Base-by-base conservation (phyloP, 2,888 invertebrate species). In the Lasioglossum malachurum region DNA sequence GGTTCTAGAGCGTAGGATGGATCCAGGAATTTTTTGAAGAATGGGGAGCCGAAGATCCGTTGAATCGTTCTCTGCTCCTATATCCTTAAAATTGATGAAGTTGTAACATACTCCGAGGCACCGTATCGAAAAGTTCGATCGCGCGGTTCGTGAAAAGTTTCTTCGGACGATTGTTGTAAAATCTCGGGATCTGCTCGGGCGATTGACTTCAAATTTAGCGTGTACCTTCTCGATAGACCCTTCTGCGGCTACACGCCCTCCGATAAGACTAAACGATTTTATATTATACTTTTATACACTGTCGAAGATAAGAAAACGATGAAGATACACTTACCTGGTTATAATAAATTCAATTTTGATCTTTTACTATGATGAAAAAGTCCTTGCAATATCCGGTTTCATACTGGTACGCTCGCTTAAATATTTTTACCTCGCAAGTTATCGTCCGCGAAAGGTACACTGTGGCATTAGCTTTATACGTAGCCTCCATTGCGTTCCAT, bases 161-260 rank as follows among this genome's bases (percentile, higher is more conserved):
- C 64, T 64, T 31, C 16, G 16, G 27, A 27, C 27, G 31, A 64
- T 64, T 64, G 64, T 64, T 64, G 64, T 31, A 64, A 64, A 31
- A 64, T 31, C 64, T 64, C 64, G 64, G 16, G 64, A 64, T 64
- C 64, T 14, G 14, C 31, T 64, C 64, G 64, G 27, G 31, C 64
- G 64, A 31, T 64, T 64, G 64, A 31, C 64, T 64, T 64, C 64
- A 64, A 64, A 31, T 64, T 64, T 64, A 64, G 27, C 64, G 64
- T 64, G 31, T 7, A 14, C 16, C 64, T 16, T 31, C 31, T 31
- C 31, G 16, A 31, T 64, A 16, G 64, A 16, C 64, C 31, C 64
- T 16, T 16, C 64, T 64, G 31, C 7, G 27, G 31, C 27, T 16
- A 31, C 31, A n/a, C 64, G 5, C 23, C 23, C n/a, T n/a, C 53